Conservation (phyloP, 2,797 vertebrate species). For the Cryptoblepharus egeriae region DNA sequence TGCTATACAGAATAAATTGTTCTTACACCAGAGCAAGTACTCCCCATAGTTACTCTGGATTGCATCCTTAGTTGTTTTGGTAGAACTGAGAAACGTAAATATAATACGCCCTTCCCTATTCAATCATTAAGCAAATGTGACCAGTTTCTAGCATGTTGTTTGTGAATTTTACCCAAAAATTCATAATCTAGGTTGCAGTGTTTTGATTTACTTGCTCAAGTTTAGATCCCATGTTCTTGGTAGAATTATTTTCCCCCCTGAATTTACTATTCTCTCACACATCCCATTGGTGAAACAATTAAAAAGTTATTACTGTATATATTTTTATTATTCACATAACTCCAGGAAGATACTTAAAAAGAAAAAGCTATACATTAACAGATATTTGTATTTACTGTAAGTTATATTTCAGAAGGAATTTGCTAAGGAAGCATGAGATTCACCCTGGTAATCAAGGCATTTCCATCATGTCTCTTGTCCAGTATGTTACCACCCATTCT, state of each 20-base stretch:
- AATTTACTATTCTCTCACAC: no score
- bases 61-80: not conserved
- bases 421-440: not conserved
- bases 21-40: no score
- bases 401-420: not conserved
- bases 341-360: not conserved
- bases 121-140: constrained; percentile 1
- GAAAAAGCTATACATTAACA: not conserved
- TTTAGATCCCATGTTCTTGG: not conserved
- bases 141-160: not conserved
- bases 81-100: not conserved
- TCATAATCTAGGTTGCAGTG: not conserved
- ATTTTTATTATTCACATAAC: not conserved
- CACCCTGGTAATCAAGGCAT: not conserved
- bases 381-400: not conserved
- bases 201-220: not conserved
- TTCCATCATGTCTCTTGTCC: not conserved
- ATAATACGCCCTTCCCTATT: not conserved
- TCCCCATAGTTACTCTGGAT: no score
- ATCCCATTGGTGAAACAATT: no score
- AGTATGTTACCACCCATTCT: not conserved
- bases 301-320: not conserved
- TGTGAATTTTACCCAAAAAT: not conserved
- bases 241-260: not conserved
- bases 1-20: no score